These are phyloP conservation scores for Wasmannia auropunctata DNA, from an alignment of 1,140 invertebrate genomes.

Conservation along the genomic window DNA sequence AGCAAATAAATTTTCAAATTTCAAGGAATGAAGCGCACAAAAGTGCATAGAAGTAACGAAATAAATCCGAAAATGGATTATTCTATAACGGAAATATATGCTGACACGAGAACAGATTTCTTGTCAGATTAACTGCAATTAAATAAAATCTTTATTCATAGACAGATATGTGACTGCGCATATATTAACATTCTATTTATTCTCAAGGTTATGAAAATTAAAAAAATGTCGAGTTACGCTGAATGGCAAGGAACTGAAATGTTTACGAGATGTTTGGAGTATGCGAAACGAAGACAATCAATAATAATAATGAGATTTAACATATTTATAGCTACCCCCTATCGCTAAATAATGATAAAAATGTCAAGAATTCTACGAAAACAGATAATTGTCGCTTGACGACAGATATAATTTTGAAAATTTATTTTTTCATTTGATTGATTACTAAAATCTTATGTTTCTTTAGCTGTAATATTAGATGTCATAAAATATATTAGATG, in stretches of 20 bases:
- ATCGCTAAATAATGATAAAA: background rate
- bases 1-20: background rate
- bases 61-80: background rate
- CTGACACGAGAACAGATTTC: background rate
- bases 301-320: background rate
- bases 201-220: conserved; percentile 26
- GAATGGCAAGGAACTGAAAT: background rate
- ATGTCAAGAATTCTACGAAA: background rate
- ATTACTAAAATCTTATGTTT: background rate
- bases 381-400: background rate
- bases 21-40: background rate
- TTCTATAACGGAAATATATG: background rate
- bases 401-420: background rate
- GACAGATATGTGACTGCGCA: background rate
- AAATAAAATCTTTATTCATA: conserved; percentile 30
- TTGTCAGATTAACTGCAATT: background rate
- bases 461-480: background rate
- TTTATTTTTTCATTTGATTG: background rate
- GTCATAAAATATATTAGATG: background rate
- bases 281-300: background rate
- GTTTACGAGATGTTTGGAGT: background rate
- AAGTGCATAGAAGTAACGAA: background rate
- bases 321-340: background rate
- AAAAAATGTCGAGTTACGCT: background rate
- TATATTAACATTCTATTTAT: conserved; percentile 26